These are phyloP conservation scores for Caenorhabditis virilis DNA, from an alignment of 2,888 invertebrate species.

Conservation along the genomic window DNA sequence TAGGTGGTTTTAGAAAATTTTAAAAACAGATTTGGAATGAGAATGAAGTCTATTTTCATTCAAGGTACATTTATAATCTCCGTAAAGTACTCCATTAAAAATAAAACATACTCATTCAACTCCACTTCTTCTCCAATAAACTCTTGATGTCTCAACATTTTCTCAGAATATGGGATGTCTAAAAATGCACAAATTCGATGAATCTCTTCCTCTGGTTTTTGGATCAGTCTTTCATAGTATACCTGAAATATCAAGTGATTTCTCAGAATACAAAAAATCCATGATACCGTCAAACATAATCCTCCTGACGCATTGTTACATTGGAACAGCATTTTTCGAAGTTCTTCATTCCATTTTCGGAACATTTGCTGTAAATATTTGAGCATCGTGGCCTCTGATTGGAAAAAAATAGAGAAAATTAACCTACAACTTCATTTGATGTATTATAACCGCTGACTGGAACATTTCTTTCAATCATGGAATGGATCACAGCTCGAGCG, in stretches of 20 bases:
- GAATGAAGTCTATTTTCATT: too few species aligned
- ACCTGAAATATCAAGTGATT: too few species aligned
- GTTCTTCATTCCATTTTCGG: constrained; percentile 84
- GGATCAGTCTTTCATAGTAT: constrained; percentile 92
- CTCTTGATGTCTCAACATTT: constrained; percentile 68
- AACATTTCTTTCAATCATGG: constrained; percentile 88
- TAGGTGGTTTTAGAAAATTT: too few species aligned
- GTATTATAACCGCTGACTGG: constrained; percentile 87
- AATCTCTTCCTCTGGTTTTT: constrained; percentile 88
- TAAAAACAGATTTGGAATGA: too few species aligned
- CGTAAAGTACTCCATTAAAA: too few species aligned
- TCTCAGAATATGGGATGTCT: constrained; percentile 88
- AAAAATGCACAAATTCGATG: constrained; percentile 84
- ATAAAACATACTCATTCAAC: constrained; percentile 79
- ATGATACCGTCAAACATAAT: constrained; percentile 36
- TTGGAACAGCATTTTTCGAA: constrained; percentile 87
- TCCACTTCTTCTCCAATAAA: constrained; percentile 40
- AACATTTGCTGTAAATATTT: constrained; percentile 80
- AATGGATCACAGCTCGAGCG: constrained; percentile 88
- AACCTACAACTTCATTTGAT: constrained; percentile 10
- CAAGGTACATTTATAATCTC: too few species aligned
- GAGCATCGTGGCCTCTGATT: constrained; percentile 75
- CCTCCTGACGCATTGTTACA: constrained; percentile 73
- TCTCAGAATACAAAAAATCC: too few species aligned
- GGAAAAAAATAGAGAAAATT: background rate